Evolutionary conservation across 2,113 vertebrate species (phyloP).

Genomic region (Hippolais icterina): DNA sequence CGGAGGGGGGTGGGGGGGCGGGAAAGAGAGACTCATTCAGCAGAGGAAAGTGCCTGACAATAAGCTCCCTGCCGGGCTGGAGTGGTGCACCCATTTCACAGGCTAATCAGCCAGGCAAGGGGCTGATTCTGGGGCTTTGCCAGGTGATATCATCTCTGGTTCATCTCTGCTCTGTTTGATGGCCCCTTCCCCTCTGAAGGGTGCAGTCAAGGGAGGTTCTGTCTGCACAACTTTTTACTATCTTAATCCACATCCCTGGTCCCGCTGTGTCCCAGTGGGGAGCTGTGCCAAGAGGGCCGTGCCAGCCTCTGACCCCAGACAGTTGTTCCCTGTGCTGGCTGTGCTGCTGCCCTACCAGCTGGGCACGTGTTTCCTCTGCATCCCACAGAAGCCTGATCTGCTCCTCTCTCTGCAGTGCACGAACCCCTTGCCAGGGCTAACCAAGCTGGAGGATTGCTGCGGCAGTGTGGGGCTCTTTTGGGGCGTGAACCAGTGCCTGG

Average conservation of each 20-base stretch:
- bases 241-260: not conserved
- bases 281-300: not conserved
- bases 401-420: slow-evolving; percentile 80
- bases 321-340: not conserved
- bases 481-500: slow-evolving; percentile 85
- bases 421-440: slow-evolving; percentile 86
- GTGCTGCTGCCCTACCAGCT: rapidly evolving
- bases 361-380: rapidly evolving
- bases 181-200: not conserved
- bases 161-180: not conserved
- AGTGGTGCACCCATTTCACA: not conserved
- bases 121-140: slow-evolving; percentile 13
- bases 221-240: not conserved
- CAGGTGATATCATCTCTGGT: slow-evolving; percentile 1
- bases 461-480: slow-evolving; percentile 91
- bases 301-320: not conserved
- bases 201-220: not conserved
- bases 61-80: not conserved
- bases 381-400: not conserved
- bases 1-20: not conserved
- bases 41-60: slow-evolving; percentile 4
- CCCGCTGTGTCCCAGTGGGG: rapidly evolving
- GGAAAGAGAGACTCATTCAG: slow-evolving; percentile 1
- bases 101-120: not conserved
- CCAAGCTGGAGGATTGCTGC: slow-evolving; percentile 91